Evolutionary conservation across 2,797 vertebrate species (phyloP), one percentile per base, ranked within the genome.

Genomic region (Spatula clypeata): DNA sequence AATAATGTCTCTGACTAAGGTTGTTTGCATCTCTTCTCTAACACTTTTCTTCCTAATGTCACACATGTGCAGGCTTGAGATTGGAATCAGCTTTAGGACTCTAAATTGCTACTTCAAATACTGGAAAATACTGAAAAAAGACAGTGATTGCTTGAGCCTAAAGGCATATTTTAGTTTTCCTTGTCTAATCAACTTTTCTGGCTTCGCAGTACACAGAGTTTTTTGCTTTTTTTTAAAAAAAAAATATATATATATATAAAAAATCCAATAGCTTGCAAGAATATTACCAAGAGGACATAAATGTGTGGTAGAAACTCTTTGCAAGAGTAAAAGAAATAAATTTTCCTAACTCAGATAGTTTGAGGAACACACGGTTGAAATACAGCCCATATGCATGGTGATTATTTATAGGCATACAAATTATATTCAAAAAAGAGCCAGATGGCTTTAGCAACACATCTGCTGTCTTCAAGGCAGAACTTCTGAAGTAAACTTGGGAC

Each of bases 331-430:
- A 95, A 94, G 93, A 96, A 96, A 94, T 91, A 94, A 93, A 92
- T 97, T 93, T 92, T 91, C 71, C 96, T 64, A 88, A 94, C 74
- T 97, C 92, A 76, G 79, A 97, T 95, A 94, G 93, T 97, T 96
- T 95, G 87, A 96, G 88, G 89, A 96, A 95, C 94, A 96, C 96
- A 96, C 79, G 51, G 34, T 27, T 91, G 93, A 97, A 95, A 92
- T 88, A 93, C 54, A 76, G 88, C 81, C 91, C 95, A 91, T 94
- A 97, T 93, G 96, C 87, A 88, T 94, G 61, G 51, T 96, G 97
- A 96, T 97, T 98, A 98, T 98, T 98, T 97, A 97, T 97, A 98
- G 97, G 90, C 96, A 96, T 97, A 95, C 89, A 97, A 98, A 97
- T 97, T 96, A 97, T 95, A 96, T 97, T 93, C 79, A 60, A 95